phyloP scores from a whole-genome alignment of 2,113 vertebrate genomes.

The Scomber japonicus region DNA sequence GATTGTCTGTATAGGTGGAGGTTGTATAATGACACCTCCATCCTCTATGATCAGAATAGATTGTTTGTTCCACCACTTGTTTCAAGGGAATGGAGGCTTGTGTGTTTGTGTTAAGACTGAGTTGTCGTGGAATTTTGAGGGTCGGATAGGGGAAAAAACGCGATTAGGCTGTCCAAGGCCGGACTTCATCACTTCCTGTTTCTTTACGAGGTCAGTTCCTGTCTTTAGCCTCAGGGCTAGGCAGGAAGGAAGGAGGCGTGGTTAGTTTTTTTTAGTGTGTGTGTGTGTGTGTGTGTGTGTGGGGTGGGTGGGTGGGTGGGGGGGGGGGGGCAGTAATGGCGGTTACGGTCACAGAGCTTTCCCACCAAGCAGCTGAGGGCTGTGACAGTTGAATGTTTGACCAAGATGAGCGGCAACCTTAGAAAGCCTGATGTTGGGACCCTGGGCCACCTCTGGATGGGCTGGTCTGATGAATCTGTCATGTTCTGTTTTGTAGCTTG shows the following conservation, averaged over 20 bases:
- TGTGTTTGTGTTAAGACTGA: not conserved
- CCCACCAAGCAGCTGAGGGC: slow-evolving; percentile 1
- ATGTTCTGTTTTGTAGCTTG: not conserved
- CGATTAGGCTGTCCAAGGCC: slow-evolving; percentile 65
- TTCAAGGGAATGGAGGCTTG: not conserved
- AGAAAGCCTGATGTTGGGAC: not conserved
- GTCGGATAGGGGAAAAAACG: slow-evolving; percentile 45
- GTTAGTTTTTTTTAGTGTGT: slow-evolving; percentile 18
- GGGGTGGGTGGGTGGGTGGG: too few relatives aligned
- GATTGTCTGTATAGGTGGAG: not conserved
- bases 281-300: not conserved
- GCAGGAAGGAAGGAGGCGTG: slow-evolving; percentile 80
- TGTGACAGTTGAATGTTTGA: not conserved
- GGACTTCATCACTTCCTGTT: slow-evolving; percentile 84
- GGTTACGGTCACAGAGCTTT: slow-evolving; percentile 10
- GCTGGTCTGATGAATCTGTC: not conserved
- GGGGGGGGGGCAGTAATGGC: slow-evolving; percentile 15
- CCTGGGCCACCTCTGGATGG: not conserved
- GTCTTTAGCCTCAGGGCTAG: slow-evolving; percentile 70
- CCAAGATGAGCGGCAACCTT: not conserved
- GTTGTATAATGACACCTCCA: not conserved
- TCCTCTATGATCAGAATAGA: not conserved
- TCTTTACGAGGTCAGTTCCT: slow-evolving; percentile 85
- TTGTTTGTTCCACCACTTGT: not conserved
- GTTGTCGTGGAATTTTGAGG: slow-evolving; percentile 43